Conservation (phyloP, 1,140 invertebrate species). For the Monomorium pharaonis region DNA sequence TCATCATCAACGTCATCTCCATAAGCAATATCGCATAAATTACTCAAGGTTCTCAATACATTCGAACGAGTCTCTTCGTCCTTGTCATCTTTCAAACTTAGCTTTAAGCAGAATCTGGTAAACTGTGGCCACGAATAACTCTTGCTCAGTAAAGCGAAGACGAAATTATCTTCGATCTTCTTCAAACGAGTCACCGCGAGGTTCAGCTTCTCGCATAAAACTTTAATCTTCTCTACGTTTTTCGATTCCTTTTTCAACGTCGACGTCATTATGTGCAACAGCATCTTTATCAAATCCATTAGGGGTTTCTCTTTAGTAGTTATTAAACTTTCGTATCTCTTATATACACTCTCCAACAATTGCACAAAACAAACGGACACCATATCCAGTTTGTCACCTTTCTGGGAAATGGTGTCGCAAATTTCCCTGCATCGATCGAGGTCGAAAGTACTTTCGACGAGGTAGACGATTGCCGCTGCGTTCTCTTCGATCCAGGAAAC, state of each 20-base stretch:
- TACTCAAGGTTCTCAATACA: slow-evolving; percentile 86
- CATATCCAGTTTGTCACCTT: slow-evolving; percentile 79
- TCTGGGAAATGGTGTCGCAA: slow-evolving; percentile 75
- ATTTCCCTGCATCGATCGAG: slow-evolving; percentile 71
- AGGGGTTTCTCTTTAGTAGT: slow-evolving; percentile 80
- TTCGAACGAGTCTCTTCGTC: slow-evolving; percentile 79
- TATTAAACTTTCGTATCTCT: slow-evolving; percentile 73
- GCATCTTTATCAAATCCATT: slow-evolving; percentile 85
- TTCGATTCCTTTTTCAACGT: slow-evolving; percentile 86
- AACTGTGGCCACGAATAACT: slow-evolving; percentile 88
- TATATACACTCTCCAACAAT: slow-evolving; percentile 81
- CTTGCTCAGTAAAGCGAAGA: slow-evolving; percentile 84
- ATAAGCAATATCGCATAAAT: slow-evolving; percentile 87
- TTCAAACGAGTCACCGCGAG: slow-evolving; percentile 75
- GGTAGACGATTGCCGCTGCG: slow-evolving; percentile 68
- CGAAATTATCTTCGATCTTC: slow-evolving; percentile 75
- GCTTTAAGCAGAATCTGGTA: slow-evolving; percentile 88
- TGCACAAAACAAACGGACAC: slow-evolving; percentile 77
- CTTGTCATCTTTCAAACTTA: slow-evolving; percentile 86
- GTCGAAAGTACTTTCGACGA: slow-evolving; percentile 79
- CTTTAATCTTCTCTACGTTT: slow-evolving; percentile 81
- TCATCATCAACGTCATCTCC: slow-evolving; percentile 81
- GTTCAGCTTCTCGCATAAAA: slow-evolving; percentile 79
- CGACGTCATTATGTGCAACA: slow-evolving; percentile 85
- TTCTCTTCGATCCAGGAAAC: slow-evolving; percentile 78